Conservation (phyloP, 2,113 vertebrate species). For the Pituophis catenifer region DNA sequence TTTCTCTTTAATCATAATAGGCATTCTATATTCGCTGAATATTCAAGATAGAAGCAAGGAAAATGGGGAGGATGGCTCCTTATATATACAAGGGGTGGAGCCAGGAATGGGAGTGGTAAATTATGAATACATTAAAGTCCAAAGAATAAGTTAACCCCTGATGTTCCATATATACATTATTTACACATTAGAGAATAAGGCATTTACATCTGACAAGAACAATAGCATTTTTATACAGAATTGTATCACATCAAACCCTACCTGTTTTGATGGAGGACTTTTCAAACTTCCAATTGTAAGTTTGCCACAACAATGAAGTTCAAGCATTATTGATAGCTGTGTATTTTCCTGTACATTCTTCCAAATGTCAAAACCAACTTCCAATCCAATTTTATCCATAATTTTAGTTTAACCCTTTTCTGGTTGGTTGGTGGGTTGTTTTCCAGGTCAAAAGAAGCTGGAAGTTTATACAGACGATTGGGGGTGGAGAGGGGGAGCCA, state of each 20-base stretch:
- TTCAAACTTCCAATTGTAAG: background rate
- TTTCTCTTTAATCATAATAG: no score
- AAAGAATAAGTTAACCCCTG: no score
- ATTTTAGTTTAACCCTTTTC: background rate
- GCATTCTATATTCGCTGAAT: no score
- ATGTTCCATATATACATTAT: no score
- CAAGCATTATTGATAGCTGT: background rate
- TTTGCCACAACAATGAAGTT: background rate
- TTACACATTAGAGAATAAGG: no score
- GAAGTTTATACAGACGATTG: background rate
- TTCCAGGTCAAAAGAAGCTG: background rate
- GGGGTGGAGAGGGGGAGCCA: rapidly evolving
- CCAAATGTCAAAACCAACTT: background rate
- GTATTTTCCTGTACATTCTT: background rate
- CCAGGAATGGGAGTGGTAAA: no score
- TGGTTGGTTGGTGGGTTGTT: background rate
- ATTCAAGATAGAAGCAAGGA: no score
- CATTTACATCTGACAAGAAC: no score
- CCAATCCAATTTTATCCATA: background rate
- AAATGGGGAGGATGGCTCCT: no score
- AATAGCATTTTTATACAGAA: background rate
- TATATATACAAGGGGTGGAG: no score
- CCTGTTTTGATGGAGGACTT: background rate
- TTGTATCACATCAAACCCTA: background rate
- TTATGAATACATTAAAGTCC: no score